Evolutionary conservation across 1,140 invertebrate species (phyloP).

Genomic region (Cryptotermes secundus): DNA sequence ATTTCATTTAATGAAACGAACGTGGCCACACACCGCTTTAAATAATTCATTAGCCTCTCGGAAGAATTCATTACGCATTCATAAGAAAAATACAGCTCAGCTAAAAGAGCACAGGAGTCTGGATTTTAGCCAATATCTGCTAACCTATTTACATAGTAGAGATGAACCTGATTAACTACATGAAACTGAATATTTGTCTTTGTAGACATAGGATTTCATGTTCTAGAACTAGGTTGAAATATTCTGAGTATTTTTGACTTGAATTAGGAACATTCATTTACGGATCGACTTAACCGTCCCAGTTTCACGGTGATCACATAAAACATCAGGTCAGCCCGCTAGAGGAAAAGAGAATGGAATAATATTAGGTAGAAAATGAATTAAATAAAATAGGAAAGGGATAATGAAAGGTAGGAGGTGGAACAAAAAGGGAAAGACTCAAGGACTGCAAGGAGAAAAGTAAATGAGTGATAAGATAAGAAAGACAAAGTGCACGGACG

Average conservation of each 20-base stretch:
- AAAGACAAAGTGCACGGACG: too few species aligned
- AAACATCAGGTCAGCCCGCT: too few species aligned
- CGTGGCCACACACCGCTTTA: conserved; percentile 9
- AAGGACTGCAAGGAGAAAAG: too few species aligned
- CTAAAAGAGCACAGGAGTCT: not conserved
- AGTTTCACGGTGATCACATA: too few species aligned
- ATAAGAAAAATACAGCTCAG: not conserved
- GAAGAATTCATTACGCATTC: conserved; percentile 19
- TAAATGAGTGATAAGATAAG: too few species aligned
- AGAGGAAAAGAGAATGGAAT: too few species aligned
- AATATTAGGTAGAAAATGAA: too few species aligned
- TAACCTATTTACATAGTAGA: conserved; percentile 4
- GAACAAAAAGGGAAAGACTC: too few species aligned
- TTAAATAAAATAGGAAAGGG: too few species aligned
- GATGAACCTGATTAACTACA: conserved; percentile 16
- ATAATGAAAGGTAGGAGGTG: too few species aligned
- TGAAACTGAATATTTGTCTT: conserved; percentile 10
- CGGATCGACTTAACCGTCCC: too few species aligned
- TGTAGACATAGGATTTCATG: not conserved
- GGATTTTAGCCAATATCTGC: not conserved
- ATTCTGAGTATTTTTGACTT: not conserved
- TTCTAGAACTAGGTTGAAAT: not conserved
- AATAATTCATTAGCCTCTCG: conserved; percentile 14
- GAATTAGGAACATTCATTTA: not conserved
- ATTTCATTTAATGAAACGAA: not conserved